These are phyloP conservation scores for Panthera uncia DNA, from an alignment of 2,113 vertebrate species.

Conservation along the genomic window DNA sequence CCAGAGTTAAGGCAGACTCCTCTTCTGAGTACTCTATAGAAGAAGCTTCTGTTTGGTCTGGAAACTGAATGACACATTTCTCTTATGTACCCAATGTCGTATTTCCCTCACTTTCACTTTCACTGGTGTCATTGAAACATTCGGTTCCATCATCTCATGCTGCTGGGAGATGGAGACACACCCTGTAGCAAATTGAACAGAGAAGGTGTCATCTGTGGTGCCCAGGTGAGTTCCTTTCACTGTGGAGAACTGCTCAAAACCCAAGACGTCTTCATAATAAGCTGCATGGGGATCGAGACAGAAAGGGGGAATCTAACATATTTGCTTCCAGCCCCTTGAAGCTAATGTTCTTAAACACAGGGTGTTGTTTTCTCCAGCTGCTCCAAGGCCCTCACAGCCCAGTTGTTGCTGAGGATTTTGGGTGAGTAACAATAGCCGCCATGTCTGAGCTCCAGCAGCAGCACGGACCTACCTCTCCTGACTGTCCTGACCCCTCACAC, in stretches of 20 bases:
- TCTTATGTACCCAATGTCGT: constrained; percentile 86
- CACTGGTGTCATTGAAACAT: constrained; percentile 92
- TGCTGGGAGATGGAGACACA: constrained; percentile 95
- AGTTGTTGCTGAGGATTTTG: constrained; percentile 89
- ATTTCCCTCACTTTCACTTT: constrained; percentile 87
- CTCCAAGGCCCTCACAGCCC: constrained; percentile 86
- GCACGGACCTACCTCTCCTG: background rate
- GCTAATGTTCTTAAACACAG: constrained; percentile 91
- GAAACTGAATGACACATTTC: constrained; percentile 78
- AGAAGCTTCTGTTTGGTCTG: constrained; percentile 88
- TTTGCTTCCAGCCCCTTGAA: constrained; percentile 92
- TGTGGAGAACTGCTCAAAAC: constrained; percentile 92
- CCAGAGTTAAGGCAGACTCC: background rate
- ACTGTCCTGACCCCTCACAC: background rate
- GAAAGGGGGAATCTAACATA: constrained; percentile 90
- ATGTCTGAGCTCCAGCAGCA: background rate
- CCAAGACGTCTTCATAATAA: constrained; percentile 92
- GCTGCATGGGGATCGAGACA: constrained; percentile 91
- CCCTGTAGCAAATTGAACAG: constrained; percentile 91
- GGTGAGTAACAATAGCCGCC: constrained; percentile 82
- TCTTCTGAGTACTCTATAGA: background rate
- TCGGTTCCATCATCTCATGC: constrained; percentile 94
- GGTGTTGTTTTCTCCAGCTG: constrained; percentile 86
- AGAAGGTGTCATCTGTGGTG: constrained; percentile 90
- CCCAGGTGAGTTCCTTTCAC: constrained; percentile 93